Evolutionary conservation across 2,113 vertebrate species (phyloP), one percentile per base, ranked within the genome.

Genomic region (Brachionichthys hirsutus): DNA sequence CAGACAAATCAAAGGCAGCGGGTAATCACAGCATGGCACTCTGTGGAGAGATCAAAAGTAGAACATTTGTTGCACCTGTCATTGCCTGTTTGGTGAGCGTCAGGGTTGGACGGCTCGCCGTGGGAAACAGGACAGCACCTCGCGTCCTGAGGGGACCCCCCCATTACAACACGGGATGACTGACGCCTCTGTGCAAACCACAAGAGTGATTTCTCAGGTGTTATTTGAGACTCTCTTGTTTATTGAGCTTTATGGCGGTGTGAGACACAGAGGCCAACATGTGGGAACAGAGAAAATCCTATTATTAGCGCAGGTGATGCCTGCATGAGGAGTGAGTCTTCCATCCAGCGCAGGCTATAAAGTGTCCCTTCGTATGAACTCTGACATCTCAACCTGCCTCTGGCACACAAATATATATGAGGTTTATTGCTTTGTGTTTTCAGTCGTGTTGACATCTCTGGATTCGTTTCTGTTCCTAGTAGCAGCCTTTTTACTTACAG

Each of bases 21-120:
- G 78, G 73, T 82, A 81, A 83, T 87, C 83, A 70, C 9, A 74
- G 72, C 55, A 9, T 80, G 60, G 77, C 67, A 77, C 75, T 84
- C 81, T 54, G 68, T 41, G 59, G 70, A 66, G 47, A 89, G 81
- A 90, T 91, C 86, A 91, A 89, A 90, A 82, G 84, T 85, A 67
- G 56, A 74, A 41, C 47, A 49, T 49, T 56, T 62, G 62, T n/a
- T 68, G 84, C 88, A 90, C 86, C 89, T 91, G 88, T 75, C 60
- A 42, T 49, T 36, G 51, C 34, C 35, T 64, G 51, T 59, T 67
- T 19, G 35, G 36, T 52, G 51, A 30, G 53, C 54, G 43, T 60
- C 13, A 35, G 46, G 64, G 53, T 50, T 60, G 75, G 43, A 40
- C 44, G 59, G 24, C 58, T 58, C 56, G 11, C 59, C 3, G 2